Evolutionary conservation across 2,113 vertebrate species (phyloP).

Genomic region (Pangasianodon hypophthalmus): DNA sequence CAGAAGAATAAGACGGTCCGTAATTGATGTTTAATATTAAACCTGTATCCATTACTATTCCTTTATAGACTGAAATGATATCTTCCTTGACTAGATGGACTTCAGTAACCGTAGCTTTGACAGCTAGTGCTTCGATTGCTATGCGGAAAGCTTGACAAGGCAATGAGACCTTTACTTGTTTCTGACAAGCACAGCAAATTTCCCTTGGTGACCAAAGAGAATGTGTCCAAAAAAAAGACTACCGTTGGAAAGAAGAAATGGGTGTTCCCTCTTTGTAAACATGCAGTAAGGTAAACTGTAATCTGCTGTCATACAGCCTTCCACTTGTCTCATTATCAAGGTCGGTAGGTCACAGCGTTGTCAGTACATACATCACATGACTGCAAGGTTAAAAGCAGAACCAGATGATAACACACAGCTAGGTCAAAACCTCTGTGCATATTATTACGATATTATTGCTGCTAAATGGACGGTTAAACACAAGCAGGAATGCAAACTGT

Average conservation of each 20-base stretch:
- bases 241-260: constrained; percentile 2
- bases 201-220: not conserved
- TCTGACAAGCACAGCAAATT: not conserved
- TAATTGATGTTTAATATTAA: constrained; percentile 33
- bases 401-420: not conserved
- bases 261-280: not conserved
- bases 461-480: not conserved
- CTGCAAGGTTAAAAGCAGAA: constrained; percentile 21
- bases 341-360: constrained; percentile 31
- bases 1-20: not conserved
- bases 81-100: not conserved
- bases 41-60: not conserved
- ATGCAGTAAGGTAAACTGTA: constrained; percentile 27
- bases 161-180: constrained; percentile 3
- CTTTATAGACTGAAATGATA: not conserved
- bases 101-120: not conserved
- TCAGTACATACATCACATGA: constrained; percentile 25
- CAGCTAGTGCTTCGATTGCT: not conserved
- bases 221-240: not conserved
- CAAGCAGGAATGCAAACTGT: not conserved
- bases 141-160: not conserved
- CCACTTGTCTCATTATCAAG: not conserved
- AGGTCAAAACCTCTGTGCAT: not conserved
- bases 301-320: constrained; percentile 13
- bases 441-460: not conserved